These are phyloP conservation scores for Solen grandis DNA, from an alignment of 1,140 invertebrate species.

Conservation along the genomic window DNA sequence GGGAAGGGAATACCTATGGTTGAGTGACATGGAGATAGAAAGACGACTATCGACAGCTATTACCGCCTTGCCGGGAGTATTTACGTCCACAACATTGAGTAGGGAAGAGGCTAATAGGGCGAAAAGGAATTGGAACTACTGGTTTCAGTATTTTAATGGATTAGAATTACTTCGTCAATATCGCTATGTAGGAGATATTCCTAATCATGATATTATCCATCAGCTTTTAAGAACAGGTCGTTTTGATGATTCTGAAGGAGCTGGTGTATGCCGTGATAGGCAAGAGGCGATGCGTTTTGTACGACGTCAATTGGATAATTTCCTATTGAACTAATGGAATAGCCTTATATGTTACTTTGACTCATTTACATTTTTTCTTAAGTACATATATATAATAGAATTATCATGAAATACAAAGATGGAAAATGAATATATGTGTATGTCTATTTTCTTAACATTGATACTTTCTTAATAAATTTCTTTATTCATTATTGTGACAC, in stretches of 20 bases:
- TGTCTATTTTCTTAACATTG: no score
- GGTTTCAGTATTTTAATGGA: slow-evolving; percentile 20
- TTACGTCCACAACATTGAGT: neutral
- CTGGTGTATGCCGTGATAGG: slow-evolving; percentile 1
- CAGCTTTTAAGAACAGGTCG: neutral
- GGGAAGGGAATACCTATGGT: no score
- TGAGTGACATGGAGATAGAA: no score
- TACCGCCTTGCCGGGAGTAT: slow-evolving; percentile 5
- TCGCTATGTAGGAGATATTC: neutral
- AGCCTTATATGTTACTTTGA: no score
- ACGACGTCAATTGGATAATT: slow-evolving; percentile 10
- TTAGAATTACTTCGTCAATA: neutral
- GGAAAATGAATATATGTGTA: no score
- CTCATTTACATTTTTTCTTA: no score
- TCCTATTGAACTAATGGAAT: neutral
- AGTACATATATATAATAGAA: no score
- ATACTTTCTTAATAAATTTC: no score
- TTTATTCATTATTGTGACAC: no score
- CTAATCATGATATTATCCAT: slow-evolving; percentile 26
- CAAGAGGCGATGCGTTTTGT: neutral
- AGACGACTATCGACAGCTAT: no score
- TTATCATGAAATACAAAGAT: no score
- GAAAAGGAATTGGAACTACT: slow-evolving; percentile 23
- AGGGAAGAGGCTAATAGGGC: neutral
- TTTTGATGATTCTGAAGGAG: slow-evolving; percentile 9